phyloP scores from a whole-genome alignment of 2,888 invertebrate species.

The Melinopterus prodromus region DNA sequence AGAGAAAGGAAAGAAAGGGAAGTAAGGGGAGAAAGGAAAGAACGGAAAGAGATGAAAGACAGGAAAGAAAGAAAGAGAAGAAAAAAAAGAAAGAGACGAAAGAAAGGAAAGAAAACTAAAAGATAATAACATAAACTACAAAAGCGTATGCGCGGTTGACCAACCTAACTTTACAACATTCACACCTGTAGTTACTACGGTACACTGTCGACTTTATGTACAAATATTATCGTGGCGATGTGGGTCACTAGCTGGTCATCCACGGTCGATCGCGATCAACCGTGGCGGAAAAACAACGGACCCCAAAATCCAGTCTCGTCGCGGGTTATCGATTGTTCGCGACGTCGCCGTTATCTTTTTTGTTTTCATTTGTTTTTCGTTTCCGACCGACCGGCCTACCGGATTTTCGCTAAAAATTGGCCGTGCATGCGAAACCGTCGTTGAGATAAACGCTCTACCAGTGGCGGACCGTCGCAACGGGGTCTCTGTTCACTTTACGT shows the following conservation, averaged over 20 bases:
- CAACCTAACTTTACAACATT: no score
- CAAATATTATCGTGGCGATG: no score
- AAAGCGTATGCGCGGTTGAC: no score
- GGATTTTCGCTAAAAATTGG: not conserved
- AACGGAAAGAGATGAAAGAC: not conserved
- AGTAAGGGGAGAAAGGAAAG: not conserved
- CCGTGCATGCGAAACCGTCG: not conserved
- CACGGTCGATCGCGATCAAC: not conserved
- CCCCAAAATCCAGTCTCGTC: not conserved
- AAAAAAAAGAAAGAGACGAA: no score
- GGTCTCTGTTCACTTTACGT: not conserved
- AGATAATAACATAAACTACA: no score
- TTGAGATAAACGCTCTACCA: not conserved
- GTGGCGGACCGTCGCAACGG: not conserved
- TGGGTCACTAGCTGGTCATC: not conserved
- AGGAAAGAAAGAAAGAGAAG: not conserved
- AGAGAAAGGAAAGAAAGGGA: conserved; percentile 11
- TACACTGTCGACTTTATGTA: no score
- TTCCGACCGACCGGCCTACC: not conserved
- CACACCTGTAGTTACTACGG: no score
- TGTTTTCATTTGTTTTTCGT: not conserved
- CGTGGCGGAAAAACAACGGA: not conserved
- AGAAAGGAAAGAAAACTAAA: no score
- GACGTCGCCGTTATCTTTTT: not conserved
- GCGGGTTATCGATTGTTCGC: not conserved